These are phyloP conservation scores for Phylloscopus collybita DNA, from an alignment of 2,797 vertebrate genomes.

Conservation along the genomic window DNA sequence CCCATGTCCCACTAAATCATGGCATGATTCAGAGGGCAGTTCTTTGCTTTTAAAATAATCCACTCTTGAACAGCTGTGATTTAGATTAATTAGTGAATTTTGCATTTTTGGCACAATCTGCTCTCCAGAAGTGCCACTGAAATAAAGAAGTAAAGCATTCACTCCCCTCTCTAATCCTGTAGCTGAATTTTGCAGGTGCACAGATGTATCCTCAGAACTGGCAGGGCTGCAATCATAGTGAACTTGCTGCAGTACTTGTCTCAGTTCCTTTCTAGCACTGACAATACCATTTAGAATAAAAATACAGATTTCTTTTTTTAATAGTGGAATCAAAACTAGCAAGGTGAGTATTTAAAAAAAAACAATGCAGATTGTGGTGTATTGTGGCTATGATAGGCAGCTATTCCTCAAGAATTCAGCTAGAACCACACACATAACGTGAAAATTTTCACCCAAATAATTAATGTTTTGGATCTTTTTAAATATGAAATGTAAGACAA, in stretches of 20 bases:
- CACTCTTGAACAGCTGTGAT: slow-evolving; percentile 7
- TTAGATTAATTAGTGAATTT: slow-evolving; percentile 28
- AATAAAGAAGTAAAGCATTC: slow-evolving; percentile 21
- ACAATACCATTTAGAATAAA: neutral
- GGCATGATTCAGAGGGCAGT: neutral
- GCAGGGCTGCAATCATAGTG: neutral
- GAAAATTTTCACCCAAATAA: neutral
- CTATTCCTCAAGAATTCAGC: neutral
- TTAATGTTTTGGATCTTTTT: neutral
- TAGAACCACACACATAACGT: neutral
- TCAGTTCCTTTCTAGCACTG: neutral
- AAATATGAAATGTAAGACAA: neutral
- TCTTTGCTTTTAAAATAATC: neutral
- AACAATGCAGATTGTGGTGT: accelerated
- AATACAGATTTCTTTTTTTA: neutral
- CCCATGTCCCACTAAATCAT: neutral
- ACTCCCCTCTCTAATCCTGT: neutral
- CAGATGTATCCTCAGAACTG: neutral
- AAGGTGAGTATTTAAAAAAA: neutral
- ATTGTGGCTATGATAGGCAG: neutral
- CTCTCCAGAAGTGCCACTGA: slow-evolving; percentile 15
- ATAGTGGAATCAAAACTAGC: neutral
- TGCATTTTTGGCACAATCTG: neutral
- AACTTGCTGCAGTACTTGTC: neutral
- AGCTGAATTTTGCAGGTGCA: slow-evolving; percentile 35